Conservation (phyloP, 2,888 invertebrate genomes). For the Drosophila maculinotata region DNA sequence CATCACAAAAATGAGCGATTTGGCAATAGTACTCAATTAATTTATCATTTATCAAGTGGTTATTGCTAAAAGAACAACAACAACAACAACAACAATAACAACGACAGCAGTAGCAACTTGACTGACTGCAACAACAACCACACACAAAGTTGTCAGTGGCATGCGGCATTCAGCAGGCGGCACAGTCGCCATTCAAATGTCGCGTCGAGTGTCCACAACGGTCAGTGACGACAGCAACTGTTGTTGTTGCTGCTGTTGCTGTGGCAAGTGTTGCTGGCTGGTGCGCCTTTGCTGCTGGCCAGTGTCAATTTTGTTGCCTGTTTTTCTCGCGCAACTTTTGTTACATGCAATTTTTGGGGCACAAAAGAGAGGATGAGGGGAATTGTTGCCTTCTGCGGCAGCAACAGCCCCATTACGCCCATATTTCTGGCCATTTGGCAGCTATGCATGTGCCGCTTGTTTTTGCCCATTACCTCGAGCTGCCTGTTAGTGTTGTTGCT, state of each 20-base stretch:
- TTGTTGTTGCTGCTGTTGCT: slow-evolving; percentile 19
- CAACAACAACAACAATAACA: slow-evolving; percentile 25
- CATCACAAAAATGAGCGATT: slow-evolving; percentile 43
- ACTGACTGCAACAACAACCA: slow-evolving; percentile 25
- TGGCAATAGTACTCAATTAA: slow-evolving; percentile 75
- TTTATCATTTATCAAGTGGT: slow-evolving; percentile 79
- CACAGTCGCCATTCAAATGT: slow-evolving; percentile 67
- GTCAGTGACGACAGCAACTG: slow-evolving; percentile 60
- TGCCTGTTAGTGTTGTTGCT: slow-evolving; percentile 19
- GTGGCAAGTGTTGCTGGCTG: slow-evolving; percentile 29
- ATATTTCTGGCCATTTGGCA: slow-evolving; percentile 48
- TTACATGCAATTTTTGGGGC: slow-evolving; percentile 42
- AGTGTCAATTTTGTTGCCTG: slow-evolving; percentile 63
- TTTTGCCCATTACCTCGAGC: slow-evolving; percentile 53
- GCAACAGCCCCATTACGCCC: slow-evolving; percentile 37
- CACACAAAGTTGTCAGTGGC: slow-evolving; percentile 26
- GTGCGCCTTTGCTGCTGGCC: slow-evolving; percentile 44
- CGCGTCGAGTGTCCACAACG: slow-evolving; percentile 61
- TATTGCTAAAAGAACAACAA: slow-evolving; percentile 55
- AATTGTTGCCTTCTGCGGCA: not conserved
- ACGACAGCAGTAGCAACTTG: slow-evolving; percentile 19
- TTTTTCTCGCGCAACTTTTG: slow-evolving; percentile 55
- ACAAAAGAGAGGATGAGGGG: not conserved
- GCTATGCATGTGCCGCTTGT: slow-evolving; percentile 40
- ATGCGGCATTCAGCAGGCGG: slow-evolving; percentile 26